Base-by-base conservation (phyloP, 2,113 vertebrate species). In the Colossoma macropomum region DNA sequence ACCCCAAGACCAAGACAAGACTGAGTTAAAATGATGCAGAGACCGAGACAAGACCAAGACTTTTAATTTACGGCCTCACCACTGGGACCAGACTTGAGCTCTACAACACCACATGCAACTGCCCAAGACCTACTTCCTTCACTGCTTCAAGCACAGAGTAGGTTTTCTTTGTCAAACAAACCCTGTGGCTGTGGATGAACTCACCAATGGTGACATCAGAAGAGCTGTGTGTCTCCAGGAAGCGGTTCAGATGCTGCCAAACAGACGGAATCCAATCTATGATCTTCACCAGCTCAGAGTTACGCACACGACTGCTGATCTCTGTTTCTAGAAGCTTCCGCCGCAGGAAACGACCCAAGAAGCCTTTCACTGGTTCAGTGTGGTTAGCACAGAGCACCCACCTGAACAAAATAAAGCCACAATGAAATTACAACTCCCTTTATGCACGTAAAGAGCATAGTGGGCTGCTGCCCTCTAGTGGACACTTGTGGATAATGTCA, bases 171-270 rank as follows among this genome's bases (percentile, higher is more conserved):
- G 4, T 6, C 10, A 45, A 45, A 45, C 4, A 45, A 45, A 45
- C 10, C 15, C n/a, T n/a, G n/a, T n/a, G 3, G 41, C 10, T 4
- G 68, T 19, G 38, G 59, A 10, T 27, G 68, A 60, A 68, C 95
- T 95, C 85, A 97, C 96, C 96, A 79, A 97, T 96, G 73, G 96
- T 96, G 87, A 97, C 94, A 84, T 97, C 96, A 81, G 96, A 96
- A 81, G 96, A 97, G 89, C 95, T 96, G 84, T 97, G 96, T 0
- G 92, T 94, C 93, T 97, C 96, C 85, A 97, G 92, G 89, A 97
- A 97, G 87, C 90, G 93, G 88, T 97, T 97, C 87, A 97, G 95
- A 92, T 97, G 96, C 87, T 95, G 94, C 96, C 96, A 97, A 0
- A 93, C 95, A 82, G 95, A 95, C 16, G 96, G 96, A 85, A 97